These are phyloP conservation scores for Eucidaris tribuloides DNA, from an alignment of 35 echinoderm and acorn worm genomes.

Conservation along the genomic window DNA sequence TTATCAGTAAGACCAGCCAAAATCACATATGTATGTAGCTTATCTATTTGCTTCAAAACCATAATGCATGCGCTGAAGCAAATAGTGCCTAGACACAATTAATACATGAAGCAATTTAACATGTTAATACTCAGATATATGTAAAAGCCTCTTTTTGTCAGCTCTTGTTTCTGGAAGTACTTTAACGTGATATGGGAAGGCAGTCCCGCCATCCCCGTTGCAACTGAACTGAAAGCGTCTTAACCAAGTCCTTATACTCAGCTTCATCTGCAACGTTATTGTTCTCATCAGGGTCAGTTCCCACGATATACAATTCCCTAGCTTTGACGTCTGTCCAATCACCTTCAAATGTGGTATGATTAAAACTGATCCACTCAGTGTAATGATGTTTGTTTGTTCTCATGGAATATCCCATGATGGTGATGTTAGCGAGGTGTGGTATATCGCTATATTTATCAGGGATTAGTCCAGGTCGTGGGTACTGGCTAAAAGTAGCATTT, in stretches of 20 bases:
- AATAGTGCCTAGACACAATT: too few species aligned
- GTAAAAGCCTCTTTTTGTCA: too few species aligned
- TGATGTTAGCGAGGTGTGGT: slow-evolving; percentile 56
- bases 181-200: too few species aligned
- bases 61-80: too few species aligned
- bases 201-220: slow-evolving; percentile 64
- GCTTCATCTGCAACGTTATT: slow-evolving; percentile 72
- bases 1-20: too few species aligned
- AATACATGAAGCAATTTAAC: too few species aligned
- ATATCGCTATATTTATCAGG: slow-evolving; percentile 51
- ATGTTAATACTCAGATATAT: too few species aligned
- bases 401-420: slow-evolving; percentile 91
- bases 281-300: slow-evolving; percentile 62
- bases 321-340: slow-evolving; percentile 85
- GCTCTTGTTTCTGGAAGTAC: too few species aligned
- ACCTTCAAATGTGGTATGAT: slow-evolving; percentile 49
- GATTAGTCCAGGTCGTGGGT: slow-evolving; percentile 72
- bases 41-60: too few species aligned
- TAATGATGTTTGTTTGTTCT: slow-evolving; percentile 56
- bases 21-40: too few species aligned
- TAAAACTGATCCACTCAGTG: slow-evolving; percentile 92
- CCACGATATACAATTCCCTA: slow-evolving; percentile 76
- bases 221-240: slow-evolving; percentile 44
- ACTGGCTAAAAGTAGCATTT: slow-evolving; percentile 84
- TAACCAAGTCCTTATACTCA: slow-evolving; percentile 17